Conservation (phyloP, 1,140 invertebrate genomes). For the Lamellibrachia luymesi region DNA sequence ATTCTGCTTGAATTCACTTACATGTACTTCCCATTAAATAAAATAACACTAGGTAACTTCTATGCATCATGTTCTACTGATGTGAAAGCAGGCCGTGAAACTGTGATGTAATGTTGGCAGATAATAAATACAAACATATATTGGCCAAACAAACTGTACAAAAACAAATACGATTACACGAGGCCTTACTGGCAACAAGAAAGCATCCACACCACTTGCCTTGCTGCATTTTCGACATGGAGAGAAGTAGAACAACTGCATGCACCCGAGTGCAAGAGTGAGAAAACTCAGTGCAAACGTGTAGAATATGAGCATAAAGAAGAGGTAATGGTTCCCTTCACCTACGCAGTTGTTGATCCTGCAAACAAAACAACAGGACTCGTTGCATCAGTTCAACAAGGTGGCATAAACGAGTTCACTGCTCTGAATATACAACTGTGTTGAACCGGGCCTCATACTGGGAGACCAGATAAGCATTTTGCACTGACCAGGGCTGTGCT, state of each 20-base stretch:
- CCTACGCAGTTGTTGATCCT: slow-evolving; percentile 58
- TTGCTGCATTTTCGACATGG: neutral
- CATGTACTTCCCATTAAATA: too few species aligned
- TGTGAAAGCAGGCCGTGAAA: too few species aligned
- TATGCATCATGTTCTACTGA: too few species aligned
- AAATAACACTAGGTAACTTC: too few species aligned
- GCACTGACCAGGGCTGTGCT: too few species aligned
- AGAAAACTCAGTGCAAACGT: slow-evolving; percentile 24
- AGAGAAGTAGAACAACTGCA: neutral
- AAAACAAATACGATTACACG: neutral
- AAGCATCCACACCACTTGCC: neutral
- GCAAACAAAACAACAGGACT: slow-evolving; percentile 15
- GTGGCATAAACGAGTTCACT: too few species aligned
- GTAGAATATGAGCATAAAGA: slow-evolving; percentile 47
- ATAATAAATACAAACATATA: neutral
- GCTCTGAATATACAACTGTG: too few species aligned
- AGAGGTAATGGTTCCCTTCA: slow-evolving; percentile 52
- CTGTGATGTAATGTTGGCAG: too few species aligned
- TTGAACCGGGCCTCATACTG: too few species aligned
- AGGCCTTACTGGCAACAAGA: neutral
- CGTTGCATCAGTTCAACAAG: neutral
- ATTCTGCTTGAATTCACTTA: too few species aligned
- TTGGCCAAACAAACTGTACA: neutral
- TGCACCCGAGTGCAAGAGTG: neutral
- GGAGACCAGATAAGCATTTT: too few species aligned